Evolutionary conservation across 2,113 vertebrate species (phyloP), one percentile per base, ranked within the genome.

Genomic region (Pontoporia blainvillei): DNA sequence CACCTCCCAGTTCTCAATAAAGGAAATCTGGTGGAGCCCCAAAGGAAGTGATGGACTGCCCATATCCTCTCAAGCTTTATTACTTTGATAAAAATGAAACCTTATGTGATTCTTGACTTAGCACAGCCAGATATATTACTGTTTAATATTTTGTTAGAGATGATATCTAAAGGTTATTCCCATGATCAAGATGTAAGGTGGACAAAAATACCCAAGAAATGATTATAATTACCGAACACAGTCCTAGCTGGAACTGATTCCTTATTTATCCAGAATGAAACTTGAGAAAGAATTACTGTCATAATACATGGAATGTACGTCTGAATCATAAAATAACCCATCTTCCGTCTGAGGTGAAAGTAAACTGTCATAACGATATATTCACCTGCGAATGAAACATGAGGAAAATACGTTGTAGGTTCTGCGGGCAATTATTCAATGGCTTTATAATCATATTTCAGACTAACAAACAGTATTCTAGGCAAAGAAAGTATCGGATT

Each of bases 251-350:
- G 99, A 98, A 99, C 99, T 0, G 99, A 99, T 96, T 99, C 99
- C 97, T 99, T 99, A 98, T 99, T 99, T 98, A 99, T 99, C 99
- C 99, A 99, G 99, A 99, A 99, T 69, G 99, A 99, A 98, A 99
- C 99, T 99, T 99, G 99, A 98, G 99, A 99, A 97, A 99, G 99
- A 98, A 99, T 99, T 97, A 99, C 99, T 86, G 99, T 99, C 99
- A 99, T 99, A 97, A 99, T 99, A 98, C 99, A 99, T n/a, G 99
- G 99, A 97, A 99, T 99, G 97, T 99, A 99, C 0, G 99, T 99
- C 98, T 99, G 99, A 98, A 99, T 99, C 99, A 99, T 99, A 98
- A 99, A 99, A 98, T 99, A 99, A 97, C 99, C 99, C 99, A 99
- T 99, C 99, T 99, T 99, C 92, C 99, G 98, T 99, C 99, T 99